phyloP scores from a whole-genome alignment of 1,140 invertebrate species.

The Hycleus phaleratus region DNA sequence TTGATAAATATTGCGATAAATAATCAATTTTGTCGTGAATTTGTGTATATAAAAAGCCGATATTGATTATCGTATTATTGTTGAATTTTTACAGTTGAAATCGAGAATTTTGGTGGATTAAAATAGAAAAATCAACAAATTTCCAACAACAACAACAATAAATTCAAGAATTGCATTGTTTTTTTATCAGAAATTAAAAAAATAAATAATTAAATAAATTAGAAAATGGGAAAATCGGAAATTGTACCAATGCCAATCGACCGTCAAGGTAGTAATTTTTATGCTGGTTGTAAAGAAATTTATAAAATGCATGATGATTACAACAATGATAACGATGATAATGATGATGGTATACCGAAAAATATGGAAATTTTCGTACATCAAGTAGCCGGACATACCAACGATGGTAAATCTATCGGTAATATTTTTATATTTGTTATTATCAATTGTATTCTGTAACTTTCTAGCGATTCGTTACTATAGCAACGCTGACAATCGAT shows the following conservation, averaged over 20 bases:
- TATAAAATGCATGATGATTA: constrained; percentile 13
- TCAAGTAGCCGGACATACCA: constrained; percentile 64
- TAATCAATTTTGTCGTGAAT: too few relatives aligned
- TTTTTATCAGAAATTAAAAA: too few relatives aligned
- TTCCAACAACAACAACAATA: too few relatives aligned
- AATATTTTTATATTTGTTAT: constrained; percentile 10
- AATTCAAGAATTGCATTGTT: too few relatives aligned
- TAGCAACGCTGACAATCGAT: too few relatives aligned
- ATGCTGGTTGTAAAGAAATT: constrained; percentile 10
- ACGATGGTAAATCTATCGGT: constrained; percentile 41
- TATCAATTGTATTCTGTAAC: not conserved
- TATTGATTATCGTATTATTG: too few relatives aligned
- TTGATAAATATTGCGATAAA: too few relatives aligned
- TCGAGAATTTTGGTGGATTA: too few relatives aligned
- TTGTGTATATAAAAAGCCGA: too few relatives aligned
- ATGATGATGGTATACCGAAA: constrained; percentile 15
- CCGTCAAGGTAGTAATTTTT: constrained; percentile 18
- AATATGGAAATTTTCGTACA: constrained; percentile 42
- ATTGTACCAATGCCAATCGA: constrained; percentile 28
- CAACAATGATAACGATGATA: constrained; percentile 5
- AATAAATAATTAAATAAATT: not conserved
- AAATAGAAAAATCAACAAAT: too few relatives aligned
- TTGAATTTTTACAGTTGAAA: too few relatives aligned
- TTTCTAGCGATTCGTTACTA: not conserved
- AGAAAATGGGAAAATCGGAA: constrained; percentile 29